Evolutionary conservation across 2,888 invertebrate genomes (phyloP), one percentile per base, ranked within the genome.

Genomic region (Gortyna flavago): DNA sequence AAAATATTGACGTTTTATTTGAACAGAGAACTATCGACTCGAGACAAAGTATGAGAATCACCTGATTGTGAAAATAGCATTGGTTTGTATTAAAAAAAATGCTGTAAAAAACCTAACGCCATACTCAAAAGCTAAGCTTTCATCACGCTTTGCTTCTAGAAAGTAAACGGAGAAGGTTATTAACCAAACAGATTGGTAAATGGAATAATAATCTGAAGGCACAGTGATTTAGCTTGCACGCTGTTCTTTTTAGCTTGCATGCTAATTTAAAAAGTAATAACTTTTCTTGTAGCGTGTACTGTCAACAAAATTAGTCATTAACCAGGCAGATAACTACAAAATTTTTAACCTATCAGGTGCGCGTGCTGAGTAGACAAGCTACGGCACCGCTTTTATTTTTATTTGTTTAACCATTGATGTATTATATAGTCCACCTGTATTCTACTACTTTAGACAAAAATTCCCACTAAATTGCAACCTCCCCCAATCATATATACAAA

Each of bases 21-120:
- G 74, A 97, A 97, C 97, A 99, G 99, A 99, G 97, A 99, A 99
- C 97, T 99, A 99, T 97, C 98, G 99, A 91, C 98, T 99, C 95
- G 99, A 99, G 97, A 99, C 99, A 95, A 98, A 99, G 96, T 99
- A 99, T 97, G 99, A 99, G 97, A 99, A 99, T 96, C 99, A 99
- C 97, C 98, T 99, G 95, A 99, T 99, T 97, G 98, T 99, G 96
- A 99, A 99, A 98, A 98, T 99, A 96, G 99, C 99, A 93, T 97
- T 99, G 97, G 98, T 98, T 97, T 97, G 98, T 98, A 98, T 97
- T 57, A 84, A 79, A 89, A 87, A 88, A 78, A 87, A 88, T 88
- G 89, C 89, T 89, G 86, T 90, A 91, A 91, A 92, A 90, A 88
- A 88, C 84, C 89, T 93, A 93, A 93, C 90, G 89, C 91, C 89